Base-by-base conservation (phyloP, 2,888 invertebrate genomes). In the Dendrolimus houi region DNA sequence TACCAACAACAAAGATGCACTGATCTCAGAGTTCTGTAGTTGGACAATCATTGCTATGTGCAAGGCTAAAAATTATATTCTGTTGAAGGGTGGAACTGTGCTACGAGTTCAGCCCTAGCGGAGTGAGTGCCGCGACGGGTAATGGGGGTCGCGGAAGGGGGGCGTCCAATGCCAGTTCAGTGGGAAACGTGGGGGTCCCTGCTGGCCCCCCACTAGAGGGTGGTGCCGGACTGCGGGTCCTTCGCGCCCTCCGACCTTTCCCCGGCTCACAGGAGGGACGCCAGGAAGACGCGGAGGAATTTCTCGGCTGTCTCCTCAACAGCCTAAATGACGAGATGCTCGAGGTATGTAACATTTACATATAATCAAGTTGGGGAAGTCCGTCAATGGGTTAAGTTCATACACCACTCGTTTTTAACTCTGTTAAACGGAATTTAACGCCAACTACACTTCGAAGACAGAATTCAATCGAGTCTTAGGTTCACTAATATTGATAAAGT, bases 211-310 rank as follows among this genome's bases (percentile, higher is more conserved):
- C 97, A 54, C 96, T 98, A 66, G 98, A 98, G 78, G 97, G 98
- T n/a, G 92, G 93, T 57, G 95, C 95, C 67, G 95, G 98, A 13
- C 96, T 97, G 74, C 95, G 95, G 64, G 94, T 98, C 87, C 92
- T 98, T 72, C 93, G 95, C 63, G 95, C 95, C 54, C 93, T 95
- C 52, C 92, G 95, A 1, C 93, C 94, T 68, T 89, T 89, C 81
- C 82, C 84, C 12, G 91, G 89, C 64, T 85, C 86, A 14, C 95
- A 96, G 57, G 97, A 97, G 80, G 98, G 98, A 0, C 92, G 97
- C 17, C 99, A 99, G 82, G 98, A 99, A 79, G 99, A 99, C 86
- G 99, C 99, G 0, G 99, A 99, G 83, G 99, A 99, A 81, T 98
- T 99, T 86, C 92, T 99, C 1, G 96, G 97, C 8, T 97, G 96